Base-by-base conservation (phyloP, 2,888 invertebrate genomes). In the Leptothorax acervorum region DNA sequence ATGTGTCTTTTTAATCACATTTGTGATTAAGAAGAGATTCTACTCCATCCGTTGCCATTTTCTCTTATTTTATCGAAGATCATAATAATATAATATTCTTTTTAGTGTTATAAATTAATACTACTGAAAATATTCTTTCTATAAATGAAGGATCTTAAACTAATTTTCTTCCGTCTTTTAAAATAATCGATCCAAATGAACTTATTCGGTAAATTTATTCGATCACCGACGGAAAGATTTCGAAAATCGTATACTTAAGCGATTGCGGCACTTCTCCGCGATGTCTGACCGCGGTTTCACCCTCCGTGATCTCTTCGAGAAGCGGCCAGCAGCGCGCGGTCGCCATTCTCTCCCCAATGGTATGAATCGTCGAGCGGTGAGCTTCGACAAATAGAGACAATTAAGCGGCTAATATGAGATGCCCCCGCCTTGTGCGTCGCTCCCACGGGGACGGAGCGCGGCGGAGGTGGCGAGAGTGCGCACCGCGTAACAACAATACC, bases 351-450 rank as follows among this genome's bases (percentile, higher is more conserved):
- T 79, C 68, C 79, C 84, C 81, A 85, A 85, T 87, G 79, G 85
- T 51, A 71, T 83, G 87, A 87, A 89, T 88, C 84, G 89, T 88
- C 88, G 84, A 87, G 82, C 82, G 86, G 84, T 82, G 63, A 87
- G 89, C 86, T 86, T 90, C 87, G 89, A 89, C 91, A 92, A 92
- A 92, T 91, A 90, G 91, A 89, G 90, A 91, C 92, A 91, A 93
- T 93, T 92, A 92, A 92, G 87, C 90, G 89, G 91, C 90, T 89
- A 91, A 91, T 91, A 91, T 91, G 90, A 91, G 89, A 88, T 90
- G 90, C 86, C 89, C 88, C 87, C 78, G 89, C 88, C 89, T 86
- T 78, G 76, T 86, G 88, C 84, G 78, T 60, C 83, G 84, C 90
- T 92, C 91, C 89, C 87, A 85, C 87, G 89, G 28, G 84, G 57